Conservation (phyloP, 2,113 vertebrate genomes). For the Canis aureus region DNA sequence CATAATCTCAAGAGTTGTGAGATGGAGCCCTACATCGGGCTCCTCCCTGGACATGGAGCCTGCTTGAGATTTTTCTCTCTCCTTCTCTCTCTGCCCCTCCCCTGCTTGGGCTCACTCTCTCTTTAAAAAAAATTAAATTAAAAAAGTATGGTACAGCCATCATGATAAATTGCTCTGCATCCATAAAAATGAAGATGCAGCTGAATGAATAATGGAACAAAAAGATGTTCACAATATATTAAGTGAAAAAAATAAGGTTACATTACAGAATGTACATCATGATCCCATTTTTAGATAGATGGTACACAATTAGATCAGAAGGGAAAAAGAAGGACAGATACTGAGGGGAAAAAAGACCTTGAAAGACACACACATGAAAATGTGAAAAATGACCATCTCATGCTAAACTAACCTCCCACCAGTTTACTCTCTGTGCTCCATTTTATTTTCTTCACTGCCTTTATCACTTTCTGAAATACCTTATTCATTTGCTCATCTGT, state of each 20-base stretch:
- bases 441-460: not conserved
- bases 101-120: not conserved
- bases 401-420: not conserved
- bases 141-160: not conserved
- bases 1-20: not conserved
- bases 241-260: conserved; percentile 34
- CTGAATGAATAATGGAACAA: conserved; percentile 56
- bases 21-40: not conserved
- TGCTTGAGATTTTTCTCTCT: not conserved
- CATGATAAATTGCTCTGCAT: not conserved
- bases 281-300: not conserved
- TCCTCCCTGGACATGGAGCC: not conserved
- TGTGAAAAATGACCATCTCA: not conserved
- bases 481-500: not conserved
- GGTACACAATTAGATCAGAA: not conserved
- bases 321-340: not conserved
- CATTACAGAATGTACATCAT: not conserved
- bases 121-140: not conserved
- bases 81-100: not conserved
- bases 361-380: not conserved
- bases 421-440: not conserved
- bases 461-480: not conserved
- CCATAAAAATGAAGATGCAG: not conserved
- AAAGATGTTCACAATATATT: not conserved
- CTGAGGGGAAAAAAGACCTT: not conserved